Conservation (phyloP, 1,140 invertebrate genomes). For the Listronotus bonariensis region DNA sequence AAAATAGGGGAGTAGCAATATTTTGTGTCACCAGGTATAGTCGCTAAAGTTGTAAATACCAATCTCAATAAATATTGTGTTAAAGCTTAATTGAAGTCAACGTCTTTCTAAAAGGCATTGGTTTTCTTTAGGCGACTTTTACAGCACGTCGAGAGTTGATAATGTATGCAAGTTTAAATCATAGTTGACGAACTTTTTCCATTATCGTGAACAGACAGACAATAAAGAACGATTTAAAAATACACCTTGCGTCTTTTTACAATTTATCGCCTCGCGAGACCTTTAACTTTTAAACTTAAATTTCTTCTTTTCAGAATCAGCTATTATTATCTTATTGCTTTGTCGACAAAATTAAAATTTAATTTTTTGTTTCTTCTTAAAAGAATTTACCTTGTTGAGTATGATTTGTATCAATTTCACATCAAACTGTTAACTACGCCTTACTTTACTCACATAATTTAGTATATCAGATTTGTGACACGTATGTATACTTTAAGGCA, state of each 20-base stretch:
- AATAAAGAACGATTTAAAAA: conserved; percentile 46
- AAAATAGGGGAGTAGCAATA: too few relatives aligned
- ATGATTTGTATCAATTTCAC: too few relatives aligned
- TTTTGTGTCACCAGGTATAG: too few relatives aligned
- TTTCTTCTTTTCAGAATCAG: conserved; percentile 26
- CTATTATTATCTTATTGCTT: conserved; percentile 29
- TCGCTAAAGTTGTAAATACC: too few relatives aligned
- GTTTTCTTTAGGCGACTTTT: conserved; percentile 37
- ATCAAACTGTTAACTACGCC: too few relatives aligned
- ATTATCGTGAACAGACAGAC: conserved; percentile 49
- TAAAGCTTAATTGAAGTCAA: conserved; percentile 15
- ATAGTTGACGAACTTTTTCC: conserved; percentile 51
- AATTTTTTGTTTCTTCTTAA: neutral
- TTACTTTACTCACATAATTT: too few relatives aligned
- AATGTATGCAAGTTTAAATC: conserved; percentile 48
- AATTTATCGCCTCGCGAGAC: conserved; percentile 46
- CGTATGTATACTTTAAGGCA: too few relatives aligned
- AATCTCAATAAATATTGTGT: too few relatives aligned
- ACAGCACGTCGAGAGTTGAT: conserved; percentile 44
- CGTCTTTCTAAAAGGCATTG: conserved; percentile 1
- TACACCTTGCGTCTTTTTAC: conserved; percentile 45
- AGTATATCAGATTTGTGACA: too few relatives aligned
- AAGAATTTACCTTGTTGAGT: too few relatives aligned
- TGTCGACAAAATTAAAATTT: conserved; percentile 32
- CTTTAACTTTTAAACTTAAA: conserved; percentile 35